These are phyloP conservation scores for Campylorhamphus procurvoides DNA, from an alignment of 2,113 vertebrate species.

Conservation along the genomic window DNA sequence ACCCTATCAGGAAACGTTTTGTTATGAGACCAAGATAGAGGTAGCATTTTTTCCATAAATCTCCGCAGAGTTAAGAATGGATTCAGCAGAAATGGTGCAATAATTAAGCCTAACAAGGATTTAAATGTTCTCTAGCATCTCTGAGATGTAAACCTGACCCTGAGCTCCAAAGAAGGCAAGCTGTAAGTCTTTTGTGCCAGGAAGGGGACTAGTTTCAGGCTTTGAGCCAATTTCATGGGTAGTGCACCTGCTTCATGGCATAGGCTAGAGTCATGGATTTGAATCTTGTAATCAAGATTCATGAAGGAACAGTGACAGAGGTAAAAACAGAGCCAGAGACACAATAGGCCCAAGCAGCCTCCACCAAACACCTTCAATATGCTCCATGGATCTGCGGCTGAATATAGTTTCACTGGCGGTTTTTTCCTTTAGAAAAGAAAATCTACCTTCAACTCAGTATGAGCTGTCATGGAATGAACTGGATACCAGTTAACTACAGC, in stretches of 20 bases:
- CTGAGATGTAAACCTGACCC: neutral
- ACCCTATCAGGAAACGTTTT: conserved; percentile 9
- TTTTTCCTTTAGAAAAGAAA: neutral
- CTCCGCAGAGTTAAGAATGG: neutral
- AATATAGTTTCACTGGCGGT: neutral
- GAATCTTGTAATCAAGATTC: neutral
- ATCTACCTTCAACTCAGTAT: neutral
- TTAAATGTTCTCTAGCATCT: neutral
- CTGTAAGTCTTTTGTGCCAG: neutral
- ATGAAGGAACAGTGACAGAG: neutral
- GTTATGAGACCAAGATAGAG: neutral
- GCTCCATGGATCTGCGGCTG: neutral
- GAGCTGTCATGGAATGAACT: neutral
- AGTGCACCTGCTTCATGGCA: neutral
- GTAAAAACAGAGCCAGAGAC: neutral
- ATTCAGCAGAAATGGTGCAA: neutral
- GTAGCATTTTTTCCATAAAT: neutral
- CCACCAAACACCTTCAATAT: neutral
- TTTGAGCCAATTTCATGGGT: neutral
- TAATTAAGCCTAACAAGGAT: neutral
- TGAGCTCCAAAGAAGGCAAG: neutral
- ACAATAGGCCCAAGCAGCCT: neutral
- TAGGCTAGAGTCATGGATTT: neutral
- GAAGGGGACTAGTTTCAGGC: neutral
- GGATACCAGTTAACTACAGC: neutral